Evolutionary conservation across 2,113 vertebrate genomes (phyloP), one percentile per base, ranked within the genome.

Genomic region (Colinus virginianus): DNA sequence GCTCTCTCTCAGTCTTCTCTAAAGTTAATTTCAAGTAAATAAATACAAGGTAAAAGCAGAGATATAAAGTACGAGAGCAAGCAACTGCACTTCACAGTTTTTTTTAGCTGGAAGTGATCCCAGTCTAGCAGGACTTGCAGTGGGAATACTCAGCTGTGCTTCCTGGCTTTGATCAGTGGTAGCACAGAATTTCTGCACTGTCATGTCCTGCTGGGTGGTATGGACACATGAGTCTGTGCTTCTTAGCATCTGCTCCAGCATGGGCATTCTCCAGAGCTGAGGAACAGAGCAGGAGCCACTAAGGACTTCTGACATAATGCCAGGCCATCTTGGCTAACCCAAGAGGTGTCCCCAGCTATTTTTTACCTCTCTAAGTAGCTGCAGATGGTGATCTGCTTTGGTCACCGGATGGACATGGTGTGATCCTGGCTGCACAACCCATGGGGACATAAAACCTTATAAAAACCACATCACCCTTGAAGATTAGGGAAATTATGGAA

Each of bases 171-270:
- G 9, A 59, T 74, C 55, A 55, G 23, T 30, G 30, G 7, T 8
- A 51, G 9, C 0, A 1, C 25, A 70, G 56, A 28, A 61, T 66
- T 76, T 79, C 82, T 77, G 55, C 16, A 13, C 19, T 49, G 2
- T 75, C 6, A 4, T 20, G 45, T 40, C 62, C 14, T 36, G 28
- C n/a, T 87, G 53, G 0, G 0, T 1, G 0, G 8, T 30, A 26
- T 38, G 22, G 48, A 74, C 30, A 17, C 11, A 13, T 12, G 56
- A 30, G 58, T 46, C 64, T 5, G 2, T 9, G 11, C n/a, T 87
- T 91, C 49, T 78, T 20, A 67, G 58, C 28, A 21, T 19, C 5
- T 51, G 18, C 51, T 86, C 66, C 56, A 62, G 12, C 14, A 4
- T 17, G 32, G 36, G 23, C 42, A 76, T 51, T 66, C 28, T 71